These are phyloP conservation scores for Lasius platythorax DNA, from an alignment of 2,888 invertebrate species.

Conservation along the genomic window DNA sequence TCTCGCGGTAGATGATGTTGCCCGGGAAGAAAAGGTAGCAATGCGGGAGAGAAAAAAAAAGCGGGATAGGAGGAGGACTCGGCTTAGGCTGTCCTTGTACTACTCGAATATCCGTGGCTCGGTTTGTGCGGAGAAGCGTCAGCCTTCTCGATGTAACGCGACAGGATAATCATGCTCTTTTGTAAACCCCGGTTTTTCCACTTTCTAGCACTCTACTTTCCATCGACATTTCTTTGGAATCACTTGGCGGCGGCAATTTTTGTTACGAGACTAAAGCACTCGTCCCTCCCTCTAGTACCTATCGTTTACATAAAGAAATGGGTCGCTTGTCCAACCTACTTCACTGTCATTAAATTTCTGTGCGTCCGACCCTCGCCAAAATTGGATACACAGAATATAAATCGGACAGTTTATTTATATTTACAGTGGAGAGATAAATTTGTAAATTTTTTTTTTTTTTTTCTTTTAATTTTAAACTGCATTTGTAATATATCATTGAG, in stretches of 20 bases:
- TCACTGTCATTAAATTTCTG: neutral
- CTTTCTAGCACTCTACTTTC: constrained; percentile 37
- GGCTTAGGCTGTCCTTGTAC: constrained; percentile 7
- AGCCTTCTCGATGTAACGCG: constrained; percentile 25
- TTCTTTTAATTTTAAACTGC: neutral
- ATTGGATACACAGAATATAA: neutral
- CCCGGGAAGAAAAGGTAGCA: constrained; percentile 2
- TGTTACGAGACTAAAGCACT: constrained; percentile 23
- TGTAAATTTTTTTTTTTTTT: neutral
- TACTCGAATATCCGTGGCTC: constrained; percentile 24
- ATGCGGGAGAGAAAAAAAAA: neutral
- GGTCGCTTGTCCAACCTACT: neutral
- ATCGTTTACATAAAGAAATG: constrained; percentile 30
- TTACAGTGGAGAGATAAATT: neutral
- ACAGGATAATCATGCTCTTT: constrained; percentile 43
- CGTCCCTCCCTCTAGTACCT: neutral
- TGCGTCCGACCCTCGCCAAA: neutral
- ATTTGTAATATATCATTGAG: neutral
- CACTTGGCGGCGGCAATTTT: constrained; percentile 22
- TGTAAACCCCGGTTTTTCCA: constrained; percentile 23
- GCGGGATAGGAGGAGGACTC: neutral
- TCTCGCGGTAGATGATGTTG: constrained; percentile 12
- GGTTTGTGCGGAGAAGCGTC: neutral
- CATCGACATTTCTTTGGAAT: constrained; percentile 35
- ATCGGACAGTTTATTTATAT: constrained; percentile 10